A percentile compares a stretch with the other conserved stretches of the same genome.
These are phyloP conservation scores for Agapostemon virescens DNA, from an alignment of 2,888 invertebrate species.

Conservation along the genomic window DNA sequence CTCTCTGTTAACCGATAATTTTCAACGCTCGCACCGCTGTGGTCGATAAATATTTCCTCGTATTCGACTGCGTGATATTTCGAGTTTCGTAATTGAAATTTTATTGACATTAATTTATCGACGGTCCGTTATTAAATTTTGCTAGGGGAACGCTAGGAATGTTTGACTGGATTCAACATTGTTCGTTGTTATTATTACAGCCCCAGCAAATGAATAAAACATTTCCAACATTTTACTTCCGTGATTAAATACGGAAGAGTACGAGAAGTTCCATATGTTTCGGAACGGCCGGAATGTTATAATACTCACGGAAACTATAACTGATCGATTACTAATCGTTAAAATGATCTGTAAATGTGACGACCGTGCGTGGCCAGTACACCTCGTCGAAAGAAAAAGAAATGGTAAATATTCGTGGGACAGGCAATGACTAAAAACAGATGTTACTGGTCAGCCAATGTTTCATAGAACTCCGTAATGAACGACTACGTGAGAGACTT, in stretches of 20 bases:
- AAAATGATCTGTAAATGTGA: conserved; percentile 12
- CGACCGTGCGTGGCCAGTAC: background rate
- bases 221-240: conserved; percentile 1
- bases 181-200: conserved; percentile 21
- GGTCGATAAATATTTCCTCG: conserved; percentile 2
- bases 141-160: conserved; percentile 25
- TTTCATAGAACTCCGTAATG: conserved; percentile 34
- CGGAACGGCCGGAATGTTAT: background rate
- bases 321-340: conserved; percentile 27
- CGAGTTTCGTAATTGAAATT: conserved; percentile 23
- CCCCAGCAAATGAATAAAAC: conserved; percentile 9
- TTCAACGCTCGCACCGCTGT: conserved; percentile 27
- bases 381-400: conserved; percentile 15
- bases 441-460: conserved; percentile 37
- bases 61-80: background rate
- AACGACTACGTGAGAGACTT: conserved; percentile 40
- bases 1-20: conserved; percentile 12
- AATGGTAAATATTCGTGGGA: conserved; percentile 40
- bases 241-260: background rate
- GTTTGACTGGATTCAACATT: conserved; percentile 15
- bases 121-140: conserved; percentile 37
- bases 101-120: conserved; percentile 41
- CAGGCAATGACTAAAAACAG: conserved; percentile 41
- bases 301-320: background rate
- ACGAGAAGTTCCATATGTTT: background rate